Base-by-base conservation (phyloP, 2,113 vertebrate species). In the Pycnonotus jocosus region DNA sequence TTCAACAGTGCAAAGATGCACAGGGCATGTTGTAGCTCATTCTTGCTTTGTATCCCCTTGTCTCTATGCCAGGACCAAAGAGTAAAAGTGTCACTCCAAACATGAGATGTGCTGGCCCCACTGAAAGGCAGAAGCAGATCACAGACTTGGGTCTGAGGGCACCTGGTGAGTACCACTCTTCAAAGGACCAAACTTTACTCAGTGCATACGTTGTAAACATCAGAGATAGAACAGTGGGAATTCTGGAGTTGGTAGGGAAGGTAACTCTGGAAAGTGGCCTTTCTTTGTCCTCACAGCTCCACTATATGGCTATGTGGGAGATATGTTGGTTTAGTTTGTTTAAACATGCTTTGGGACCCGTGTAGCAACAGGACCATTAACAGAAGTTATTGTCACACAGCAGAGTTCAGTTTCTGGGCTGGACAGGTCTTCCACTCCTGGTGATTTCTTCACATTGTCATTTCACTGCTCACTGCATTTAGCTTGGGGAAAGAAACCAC, bases 61-160 rank as follows among this genome's bases (percentile, higher is more conserved):
- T 74, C 45, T 69, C 50, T 51, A n/a, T 44, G 57, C 42, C 9
- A 23, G 18, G 23, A 62, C 15, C 17, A 66, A 77, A 65, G 31
- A 58, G 13, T 45, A 33, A 71, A 92, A 45, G 16, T 54, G 7
- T 20, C 56, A 45, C 33, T 78, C 11, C 40, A 28, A 70, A 50
- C 10, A 70, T 13, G 8, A 1, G 1, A 7, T 38, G 12, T 40
- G 31, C 18, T 53, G 27, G 37, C 17, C 37, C 7, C 1, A 1
- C 33, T 66, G 25, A 25, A 70, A 88, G 30, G 35, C 22, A 70
- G 33, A 42, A 85, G 38, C 42, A 54, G 30, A 44, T 56, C 51
- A 62, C 44, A 71, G 15, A 15, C 25, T 70, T 62, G 5, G 7
- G n/a, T 8, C 7, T 44, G 23, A 68, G 12, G 53, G 21, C 16